A percentile compares a stretch with the other conserved stretches of the same genome.
These are phyloP conservation scores for Hippoglossus hippoglossus DNA, from an alignment of 2,797 vertebrate genomes.

Conservation along the genomic window DNA sequence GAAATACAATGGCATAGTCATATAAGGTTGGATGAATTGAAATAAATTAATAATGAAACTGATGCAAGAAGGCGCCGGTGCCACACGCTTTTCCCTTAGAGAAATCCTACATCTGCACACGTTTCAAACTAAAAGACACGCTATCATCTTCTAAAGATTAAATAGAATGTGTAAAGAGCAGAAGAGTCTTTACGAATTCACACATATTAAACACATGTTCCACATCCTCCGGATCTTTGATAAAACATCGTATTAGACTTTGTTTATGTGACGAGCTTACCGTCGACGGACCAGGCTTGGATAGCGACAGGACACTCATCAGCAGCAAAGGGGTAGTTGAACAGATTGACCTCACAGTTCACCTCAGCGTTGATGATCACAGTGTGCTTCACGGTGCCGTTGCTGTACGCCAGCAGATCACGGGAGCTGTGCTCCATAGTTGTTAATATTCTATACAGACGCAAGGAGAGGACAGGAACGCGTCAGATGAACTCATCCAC, in stretches of 20 bases:
- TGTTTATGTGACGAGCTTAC: slow-evolving; percentile 49
- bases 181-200: too few species aligned
- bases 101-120: too few species aligned
- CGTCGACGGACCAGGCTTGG: slow-evolving; percentile 58
- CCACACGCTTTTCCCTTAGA: too few species aligned
- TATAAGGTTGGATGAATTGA: too few species aligned
- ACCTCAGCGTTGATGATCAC: slow-evolving; percentile 69
- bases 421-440: slow-evolving; percentile 44
- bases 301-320: slow-evolving; percentile 78
- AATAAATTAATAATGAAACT: too few species aligned
- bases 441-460: slow-evolving; percentile 58
- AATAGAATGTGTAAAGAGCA: background rate
- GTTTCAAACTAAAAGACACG: too few species aligned
- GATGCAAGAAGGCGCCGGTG: too few species aligned
- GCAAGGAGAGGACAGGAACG: background rate
- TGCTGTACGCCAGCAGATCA: slow-evolving; percentile 68
- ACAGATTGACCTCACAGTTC: slow-evolving; percentile 80
- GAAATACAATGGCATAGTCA: too few species aligned
- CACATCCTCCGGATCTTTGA: background rate
- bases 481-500: background rate
- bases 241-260: background rate
- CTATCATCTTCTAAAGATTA: too few species aligned
- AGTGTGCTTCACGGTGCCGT: slow-evolving; percentile 68
- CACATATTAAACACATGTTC: too few species aligned
- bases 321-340: slow-evolving; percentile 79